Percentiles rank a stretch among this genome's conserved stretches.
Conservation (phyloP, 2,113 vertebrate genomes). For the Oncorhynchus gorbuscha region DNA sequence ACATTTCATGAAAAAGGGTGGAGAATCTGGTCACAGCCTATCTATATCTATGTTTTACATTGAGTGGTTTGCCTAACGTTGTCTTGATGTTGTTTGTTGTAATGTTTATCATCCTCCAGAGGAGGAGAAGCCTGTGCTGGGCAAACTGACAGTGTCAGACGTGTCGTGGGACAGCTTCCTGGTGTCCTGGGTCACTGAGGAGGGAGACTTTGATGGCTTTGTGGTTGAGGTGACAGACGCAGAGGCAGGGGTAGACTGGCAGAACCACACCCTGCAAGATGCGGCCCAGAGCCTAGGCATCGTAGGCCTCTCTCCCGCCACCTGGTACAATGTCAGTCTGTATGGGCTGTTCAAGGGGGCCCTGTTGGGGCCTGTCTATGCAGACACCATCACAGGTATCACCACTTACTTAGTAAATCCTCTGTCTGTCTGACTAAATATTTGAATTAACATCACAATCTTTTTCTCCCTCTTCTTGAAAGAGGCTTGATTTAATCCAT, state of each 20-base stretch:
- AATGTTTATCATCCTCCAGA: constrained; percentile 76
- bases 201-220: constrained; percentile 81
- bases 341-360: constrained; percentile 75
- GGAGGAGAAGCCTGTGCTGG: constrained; percentile 80
- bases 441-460: neutral
- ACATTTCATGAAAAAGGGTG: neutral
- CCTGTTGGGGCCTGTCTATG: constrained; percentile 77
- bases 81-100: constrained; percentile 58
- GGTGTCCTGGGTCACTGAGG: constrained; percentile 84
- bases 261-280: constrained; percentile 77
- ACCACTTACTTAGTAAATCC: neutral
- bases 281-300: constrained; percentile 70
- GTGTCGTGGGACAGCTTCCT: constrained; percentile 88
- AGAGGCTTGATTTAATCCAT: neutral
- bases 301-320: constrained; percentile 79
- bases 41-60: constrained; percentile 23
- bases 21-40: neutral
- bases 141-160: constrained; percentile 75
- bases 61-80: constrained; percentile 36
- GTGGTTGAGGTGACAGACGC: constrained; percentile 83
- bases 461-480: neutral
- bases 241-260: constrained; percentile 57
- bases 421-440: neutral
- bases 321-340: constrained; percentile 80
- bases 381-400: constrained; percentile 82